Evolutionary conservation across 2,113 vertebrate species (phyloP).

Genomic region (Hypocryptadius cinnamomeus): DNA sequence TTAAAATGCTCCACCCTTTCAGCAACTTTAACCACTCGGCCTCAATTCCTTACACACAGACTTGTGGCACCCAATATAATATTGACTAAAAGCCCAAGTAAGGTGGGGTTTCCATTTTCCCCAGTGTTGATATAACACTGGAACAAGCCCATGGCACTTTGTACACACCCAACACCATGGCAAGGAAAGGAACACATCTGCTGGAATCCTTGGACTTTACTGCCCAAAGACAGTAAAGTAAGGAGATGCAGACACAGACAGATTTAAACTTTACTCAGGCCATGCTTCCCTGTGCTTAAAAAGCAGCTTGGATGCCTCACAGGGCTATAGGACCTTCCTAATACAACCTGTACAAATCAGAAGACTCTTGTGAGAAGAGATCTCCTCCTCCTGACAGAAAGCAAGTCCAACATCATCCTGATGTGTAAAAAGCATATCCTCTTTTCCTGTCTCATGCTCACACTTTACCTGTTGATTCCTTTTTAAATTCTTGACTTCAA

Average conservation of each 20-base stretch:
- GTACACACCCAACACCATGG: neutral
- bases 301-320: neutral
- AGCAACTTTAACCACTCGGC: neutral
- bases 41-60: neutral
- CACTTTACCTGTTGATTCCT: neutral
- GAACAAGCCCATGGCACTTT: neutral
- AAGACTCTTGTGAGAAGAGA: neutral
- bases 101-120: neutral
- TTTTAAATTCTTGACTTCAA: neutral
- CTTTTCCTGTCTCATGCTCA: neutral
- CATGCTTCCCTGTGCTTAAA: neutral
- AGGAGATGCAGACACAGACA: neutral
- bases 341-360: neutral
- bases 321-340: neutral
- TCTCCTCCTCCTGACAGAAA: neutral
- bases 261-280: neutral
- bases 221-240: neutral
- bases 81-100: neutral
- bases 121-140: accelerated
- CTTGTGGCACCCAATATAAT: neutral
- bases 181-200: neutral
- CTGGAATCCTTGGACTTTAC: neutral
- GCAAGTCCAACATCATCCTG: neutral
- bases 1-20: neutral
- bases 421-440: neutral